Evolutionary conservation across 2,113 vertebrate species (phyloP), one percentile per base, ranked within the genome.

Genomic region (Catharus bicknelli): DNA sequence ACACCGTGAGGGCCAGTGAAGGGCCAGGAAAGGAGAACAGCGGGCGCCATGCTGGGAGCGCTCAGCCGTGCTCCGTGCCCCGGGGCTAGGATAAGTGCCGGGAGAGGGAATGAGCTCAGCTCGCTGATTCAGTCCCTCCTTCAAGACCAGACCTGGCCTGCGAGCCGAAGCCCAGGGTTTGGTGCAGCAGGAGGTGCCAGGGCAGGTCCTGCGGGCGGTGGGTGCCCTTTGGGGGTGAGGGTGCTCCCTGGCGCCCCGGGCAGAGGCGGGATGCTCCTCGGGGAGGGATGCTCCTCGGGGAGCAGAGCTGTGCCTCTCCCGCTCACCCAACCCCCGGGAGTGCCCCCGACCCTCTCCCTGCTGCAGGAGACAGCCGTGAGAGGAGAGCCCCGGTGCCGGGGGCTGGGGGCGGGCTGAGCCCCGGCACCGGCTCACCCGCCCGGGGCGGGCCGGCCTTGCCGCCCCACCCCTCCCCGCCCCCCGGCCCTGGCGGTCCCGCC

Each of bases 1-100:
- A 5, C 1, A 1, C 30, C 7, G 9, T 0, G 8, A 23, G 51
- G 29, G 30, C 14, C 12, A 61, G 30, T 0, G 1, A 38, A 89
- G 9, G 26, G 13, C 29, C n/a, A 0, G 36, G 34, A 45, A 29
- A 64, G 22, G 22, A 45, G 36, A 47, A 2, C 26, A 9, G 1
- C 17, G n/a, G 40, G 48, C 61, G 32, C 42, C 70, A 2, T 3
- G 26, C 7, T 16, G 36, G 58, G 10, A 68, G 54, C 17, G 21
- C 42, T 40, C 38, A 20, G 36, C 38, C 38, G 70, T 34, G 68
- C 47, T 18, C 15, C 17, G 15, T 67, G 70, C 32, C 53, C 29
- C 14, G 2, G 16, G 40, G 26, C 27, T 87, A 8, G 15, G 21
- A 12, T 3, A 19, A 34, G 16, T 6, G 26, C 16, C 19, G 8